phyloP scores from a whole-genome alignment of 2,888 invertebrate genomes.

The Lasioglossum figueresi region DNA sequence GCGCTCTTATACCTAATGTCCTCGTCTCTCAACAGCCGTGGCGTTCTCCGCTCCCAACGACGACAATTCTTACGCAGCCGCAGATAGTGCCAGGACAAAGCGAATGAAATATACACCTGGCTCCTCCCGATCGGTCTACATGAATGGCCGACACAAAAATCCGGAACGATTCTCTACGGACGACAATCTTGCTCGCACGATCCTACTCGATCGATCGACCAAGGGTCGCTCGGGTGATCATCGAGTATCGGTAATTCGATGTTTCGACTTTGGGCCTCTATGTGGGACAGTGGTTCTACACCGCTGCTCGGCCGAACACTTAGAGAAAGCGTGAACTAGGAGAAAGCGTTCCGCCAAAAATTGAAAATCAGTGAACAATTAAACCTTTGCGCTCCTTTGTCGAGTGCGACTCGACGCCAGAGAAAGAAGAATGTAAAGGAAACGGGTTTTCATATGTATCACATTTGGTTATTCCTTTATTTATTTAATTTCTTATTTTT shows the following conservation, averaged over 20 bases:
- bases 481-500: no score
- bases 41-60: slow-evolving; percentile 16
- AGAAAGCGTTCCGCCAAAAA: no score
- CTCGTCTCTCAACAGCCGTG: slow-evolving; percentile 49
- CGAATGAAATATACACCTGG: slow-evolving; percentile 41
- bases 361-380: no score
- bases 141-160: slow-evolving; percentile 13
- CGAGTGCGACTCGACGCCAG: no score
- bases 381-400: no score
- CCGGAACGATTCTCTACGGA: background rate
- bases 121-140: slow-evolving; percentile 17
- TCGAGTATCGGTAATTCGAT: background rate
- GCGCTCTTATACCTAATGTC: slow-evolving; percentile 64
- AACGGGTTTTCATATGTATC: no score
- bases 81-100: slow-evolving; percentile 41
- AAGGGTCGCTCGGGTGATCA: background rate
- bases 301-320: no score
- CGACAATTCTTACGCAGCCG: slow-evolving; percentile 15
- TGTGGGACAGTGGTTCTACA: no score
- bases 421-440: no score
- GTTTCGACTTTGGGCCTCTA: background rate
- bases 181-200: background rate
- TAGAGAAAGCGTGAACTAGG: no score
- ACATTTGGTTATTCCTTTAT: no score
- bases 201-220: slow-evolving; percentile 13